phyloP scores from a whole-genome alignment of 2,797 vertebrate genomes.

The Peromyscus aztecus region DNA sequence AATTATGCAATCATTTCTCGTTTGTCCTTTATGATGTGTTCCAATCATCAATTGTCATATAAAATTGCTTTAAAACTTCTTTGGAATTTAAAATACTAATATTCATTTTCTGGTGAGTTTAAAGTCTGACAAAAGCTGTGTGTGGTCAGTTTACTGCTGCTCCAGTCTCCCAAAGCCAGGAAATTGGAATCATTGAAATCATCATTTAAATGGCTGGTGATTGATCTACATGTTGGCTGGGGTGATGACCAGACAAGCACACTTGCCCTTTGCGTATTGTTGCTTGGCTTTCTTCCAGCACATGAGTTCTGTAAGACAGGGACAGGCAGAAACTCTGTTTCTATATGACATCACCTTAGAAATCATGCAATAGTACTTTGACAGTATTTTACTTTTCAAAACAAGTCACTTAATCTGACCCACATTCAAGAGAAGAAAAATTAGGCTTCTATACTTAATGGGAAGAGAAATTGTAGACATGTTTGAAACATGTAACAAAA shows the following conservation, averaged over 20 bases:
- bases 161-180: no score
- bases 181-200: neutral
- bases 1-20: neutral
- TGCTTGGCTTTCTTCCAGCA: neutral
- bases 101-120: neutral
- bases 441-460: neutral
- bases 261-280: rapidly evolving
- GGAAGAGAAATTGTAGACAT: neutral
- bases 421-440: neutral
- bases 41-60: neutral
- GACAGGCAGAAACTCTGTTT: neutral
- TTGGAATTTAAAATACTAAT: neutral
- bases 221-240: neutral
- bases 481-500: neutral
- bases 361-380: neutral
- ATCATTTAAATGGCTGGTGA: neutral
- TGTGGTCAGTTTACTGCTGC: neutral
- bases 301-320: neutral
- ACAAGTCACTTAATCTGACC: neutral
- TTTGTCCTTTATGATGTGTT: neutral
- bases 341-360: neutral
- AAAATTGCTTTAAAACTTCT: neutral
- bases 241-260: neutral
- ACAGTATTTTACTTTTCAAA: neutral
- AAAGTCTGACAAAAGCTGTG: neutral